Evolutionary conservation across 2,888 invertebrate genomes (phyloP), one percentile per base, ranked within the genome.

Genomic region (Drosophila colorata): DNA sequence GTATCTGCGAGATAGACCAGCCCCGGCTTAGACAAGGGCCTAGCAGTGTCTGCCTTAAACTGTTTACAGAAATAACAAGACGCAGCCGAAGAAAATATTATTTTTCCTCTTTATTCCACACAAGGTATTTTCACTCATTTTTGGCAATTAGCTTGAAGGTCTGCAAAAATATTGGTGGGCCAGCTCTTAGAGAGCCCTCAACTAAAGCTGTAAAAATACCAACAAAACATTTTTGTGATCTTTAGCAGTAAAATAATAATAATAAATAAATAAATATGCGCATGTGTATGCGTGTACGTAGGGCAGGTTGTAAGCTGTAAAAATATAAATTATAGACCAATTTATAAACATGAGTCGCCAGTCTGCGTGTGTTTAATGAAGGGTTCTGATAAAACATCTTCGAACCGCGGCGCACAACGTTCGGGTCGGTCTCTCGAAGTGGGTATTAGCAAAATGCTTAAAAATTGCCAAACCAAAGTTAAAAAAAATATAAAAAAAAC

Each of bases 261-360:
- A 64, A 74, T 51, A 64, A 49, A 44, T 18, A 56, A 13, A 57
- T 58, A n/a, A n/a, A n/a, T n/a, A n/a, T n/a, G n/a, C n/a, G n/a
- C n/a, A 59, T 58, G 13, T 20, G 68, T 66, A 44, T 35, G 41
- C 41, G 33, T 31, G 47, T 48, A 43, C 31, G 8, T 23, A 23
- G 23, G 9, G 31, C 16, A 48, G 47, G 55, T 33, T 57, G 66
- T 70, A 69, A 83, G 89, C 89, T 90, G 89, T 76, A 83, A 69
- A 88, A 88, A 89, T 81, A 84, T 35, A 88, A 90, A 89, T 89
- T 89, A 89, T 89, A 76, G 88, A 89, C 84, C 89, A 88, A 88
- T 90, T 88, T 90, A 86, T 89, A 81, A 88, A 78, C 83, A 88
- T 88, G 88, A 88, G 72, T 90, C 67, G 89, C 51, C 86, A 53